phyloP scores from a whole-genome alignment of 1,140 invertebrate genomes.

The Caenorhabditis latens region DNA sequence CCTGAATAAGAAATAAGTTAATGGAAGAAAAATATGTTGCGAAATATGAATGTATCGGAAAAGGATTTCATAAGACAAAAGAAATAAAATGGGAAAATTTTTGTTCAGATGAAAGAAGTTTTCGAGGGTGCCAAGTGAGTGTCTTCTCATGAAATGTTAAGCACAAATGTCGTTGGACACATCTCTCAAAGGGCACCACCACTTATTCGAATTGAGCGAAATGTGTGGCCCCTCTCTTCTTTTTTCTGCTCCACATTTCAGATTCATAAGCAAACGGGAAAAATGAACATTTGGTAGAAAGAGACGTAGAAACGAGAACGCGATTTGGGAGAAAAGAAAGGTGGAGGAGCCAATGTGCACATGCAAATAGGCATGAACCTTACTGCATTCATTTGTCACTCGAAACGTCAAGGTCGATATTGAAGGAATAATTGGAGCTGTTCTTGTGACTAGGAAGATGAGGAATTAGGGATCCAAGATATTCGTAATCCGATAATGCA shows the following conservation, averaged over 20 bases:
- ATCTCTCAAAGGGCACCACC: constrained; percentile 47
- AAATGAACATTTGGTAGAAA: background rate
- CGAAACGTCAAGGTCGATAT: constrained; percentile 7
- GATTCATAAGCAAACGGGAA: constrained; percentile 25
- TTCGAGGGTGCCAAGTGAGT: background rate
- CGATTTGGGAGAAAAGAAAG: background rate
- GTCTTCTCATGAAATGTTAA: constrained; percentile 40
- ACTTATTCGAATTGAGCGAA: constrained; percentile 42
- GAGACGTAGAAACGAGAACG: constrained; percentile 32
- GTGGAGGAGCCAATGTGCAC: constrained; percentile 12
- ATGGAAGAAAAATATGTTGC: background rate
- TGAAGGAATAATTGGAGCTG: constrained; percentile 19
- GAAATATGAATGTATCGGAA: background rate
- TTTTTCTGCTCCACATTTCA: constrained; percentile 1
- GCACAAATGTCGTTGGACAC: constrained; percentile 45
- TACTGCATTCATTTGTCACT: background rate
- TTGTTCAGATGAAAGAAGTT: background rate
- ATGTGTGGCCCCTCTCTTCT: background rate
- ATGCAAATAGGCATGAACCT: background rate
- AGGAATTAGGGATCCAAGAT: background rate
- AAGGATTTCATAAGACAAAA: background rate
- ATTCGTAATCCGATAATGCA: background rate
- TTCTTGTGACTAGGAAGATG: background rate
- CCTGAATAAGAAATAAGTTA: background rate
- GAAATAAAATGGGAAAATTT: background rate